These are phyloP conservation scores for Calephelis virginiensis DNA, from an alignment of 1,140 invertebrate genomes.

Conservation along the genomic window DNA sequence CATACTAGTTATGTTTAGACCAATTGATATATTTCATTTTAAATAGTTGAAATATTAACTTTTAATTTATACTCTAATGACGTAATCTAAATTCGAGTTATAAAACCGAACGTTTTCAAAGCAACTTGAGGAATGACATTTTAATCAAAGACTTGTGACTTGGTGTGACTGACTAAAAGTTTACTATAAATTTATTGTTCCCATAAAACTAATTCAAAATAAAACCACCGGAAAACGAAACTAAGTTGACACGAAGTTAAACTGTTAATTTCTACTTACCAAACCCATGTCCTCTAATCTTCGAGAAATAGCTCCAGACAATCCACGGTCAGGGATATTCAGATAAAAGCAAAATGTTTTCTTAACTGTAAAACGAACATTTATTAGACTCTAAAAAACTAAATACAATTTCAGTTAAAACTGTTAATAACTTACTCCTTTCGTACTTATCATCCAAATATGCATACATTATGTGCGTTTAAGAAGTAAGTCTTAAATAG, in stretches of 20 bases:
- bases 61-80: not conserved
- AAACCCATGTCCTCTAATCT: constrained; percentile 84
- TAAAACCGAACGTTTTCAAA: constrained; percentile 48
- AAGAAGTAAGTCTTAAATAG: constrained; percentile 6
- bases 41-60: no score
- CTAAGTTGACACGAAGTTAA: not conserved
- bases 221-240: not conserved
- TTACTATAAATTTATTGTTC: not conserved
- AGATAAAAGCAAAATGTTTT: constrained; percentile 84
- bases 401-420: constrained; percentile 25
- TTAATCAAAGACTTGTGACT: constrained; percentile 9
- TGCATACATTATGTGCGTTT: constrained; percentile 6
- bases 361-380: constrained; percentile 53
- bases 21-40: no score
- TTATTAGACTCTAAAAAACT: constrained; percentile 15
- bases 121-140: constrained; percentile 37
- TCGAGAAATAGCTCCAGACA: constrained; percentile 80
- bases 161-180: constrained; percentile 3
- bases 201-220: no score
- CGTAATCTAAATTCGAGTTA: not conserved
- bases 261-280: constrained; percentile 70
- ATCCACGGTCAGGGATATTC: constrained; percentile 83
- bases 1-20: no score
- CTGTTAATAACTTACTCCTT: constrained; percentile 31
- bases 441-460: constrained; percentile 42